Base-by-base conservation (phyloP, 2,113 vertebrate genomes). In the Alexandromys fortis region DNA sequence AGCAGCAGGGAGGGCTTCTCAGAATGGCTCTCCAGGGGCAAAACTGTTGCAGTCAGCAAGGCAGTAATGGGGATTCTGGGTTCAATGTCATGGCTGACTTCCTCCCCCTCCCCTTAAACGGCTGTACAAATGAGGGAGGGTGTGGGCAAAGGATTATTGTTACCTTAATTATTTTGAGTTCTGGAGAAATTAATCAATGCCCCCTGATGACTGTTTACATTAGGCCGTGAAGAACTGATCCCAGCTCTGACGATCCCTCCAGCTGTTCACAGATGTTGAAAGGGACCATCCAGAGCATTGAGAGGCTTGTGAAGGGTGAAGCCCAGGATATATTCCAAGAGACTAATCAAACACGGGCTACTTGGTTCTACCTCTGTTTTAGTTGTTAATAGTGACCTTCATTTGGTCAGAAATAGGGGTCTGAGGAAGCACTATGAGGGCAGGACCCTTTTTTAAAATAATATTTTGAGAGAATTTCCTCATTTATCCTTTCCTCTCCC, bases 181-280 rank as follows among this genome's bases (percentile, higher is more conserved):
- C 96, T 95, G 89, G 91, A 89, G 92, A 95, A 97, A 97, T 97
- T 96, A 95, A 98, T 97, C 96, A 97, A 89, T 96, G 96, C 96
- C 95, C 30, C 33, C 8, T 67, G 63, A 10, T 38, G 89, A 88
- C 89, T 97, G 95, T 95, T 97, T 96, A 96, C 42, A 1, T 92
- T 89, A 81, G 78, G 52, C 93, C 70, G 0, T 52, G 42, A 61
- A 92, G 87, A 70, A 91, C 61, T 2, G n/a, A 83, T 16, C 63
- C 42, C 55, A 28, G 63, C 42, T 17, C 10, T 10, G 35, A 76
- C 14, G 22, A 61, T 42, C 16, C 0, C 2, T 90, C 89, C 97
- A 98, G 96, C 96, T 97, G 97, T 93, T 97, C 94, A 35, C 95
- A 96, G 96, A 97, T 97, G 97, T 97, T 97, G 96, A 97, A 91